These are phyloP conservation scores for Ciona savignyi DNA, from an alignment of 23 tunicate species.

Conservation along the genomic window DNA sequence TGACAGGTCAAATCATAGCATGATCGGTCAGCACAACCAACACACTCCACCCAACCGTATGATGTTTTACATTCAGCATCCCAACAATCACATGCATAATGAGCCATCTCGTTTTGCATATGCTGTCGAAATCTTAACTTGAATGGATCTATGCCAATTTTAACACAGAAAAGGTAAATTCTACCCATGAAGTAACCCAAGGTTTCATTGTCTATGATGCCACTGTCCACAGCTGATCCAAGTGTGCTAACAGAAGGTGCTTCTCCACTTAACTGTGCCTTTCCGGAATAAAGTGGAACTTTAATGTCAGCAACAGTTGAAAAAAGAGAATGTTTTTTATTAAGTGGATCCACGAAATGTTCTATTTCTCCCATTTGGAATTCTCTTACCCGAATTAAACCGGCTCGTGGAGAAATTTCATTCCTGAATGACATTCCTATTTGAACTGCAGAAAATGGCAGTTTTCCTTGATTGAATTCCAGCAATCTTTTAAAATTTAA, in stretches of 20 bases:
- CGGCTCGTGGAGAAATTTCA: constrained; percentile 96
- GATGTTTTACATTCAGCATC: constrained; percentile 98
- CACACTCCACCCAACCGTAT: constrained; percentile 97
- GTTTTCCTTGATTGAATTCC: constrained; percentile 90
- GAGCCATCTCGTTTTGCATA: no score
- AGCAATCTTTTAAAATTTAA: no score
- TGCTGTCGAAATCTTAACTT: no score
- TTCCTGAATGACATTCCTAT: no score
- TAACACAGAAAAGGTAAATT: no score
- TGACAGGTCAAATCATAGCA: constrained; percentile 93
- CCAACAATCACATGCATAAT: constrained; percentile 99
- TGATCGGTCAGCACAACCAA: constrained; percentile 98
- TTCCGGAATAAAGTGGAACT: constrained; percentile 54
- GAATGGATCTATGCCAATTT: no score
- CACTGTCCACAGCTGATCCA: constrained; percentile 62
- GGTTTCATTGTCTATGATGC: constrained; percentile 62
- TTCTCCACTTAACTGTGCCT: constrained; percentile 68
- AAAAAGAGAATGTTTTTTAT: no score
- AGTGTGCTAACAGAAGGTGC: constrained; percentile 33
- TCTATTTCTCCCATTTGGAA: constrained; percentile 96
- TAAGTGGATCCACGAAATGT: no score
- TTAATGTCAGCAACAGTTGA: constrained; percentile 62
- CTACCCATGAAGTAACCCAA: constrained; percentile 89
- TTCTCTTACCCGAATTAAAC: constrained; percentile 80
- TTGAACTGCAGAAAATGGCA: constrained; percentile 97